Evolutionary conservation across 2,797 vertebrate species (phyloP).

Genomic region (Oreortyx pictus): DNA sequence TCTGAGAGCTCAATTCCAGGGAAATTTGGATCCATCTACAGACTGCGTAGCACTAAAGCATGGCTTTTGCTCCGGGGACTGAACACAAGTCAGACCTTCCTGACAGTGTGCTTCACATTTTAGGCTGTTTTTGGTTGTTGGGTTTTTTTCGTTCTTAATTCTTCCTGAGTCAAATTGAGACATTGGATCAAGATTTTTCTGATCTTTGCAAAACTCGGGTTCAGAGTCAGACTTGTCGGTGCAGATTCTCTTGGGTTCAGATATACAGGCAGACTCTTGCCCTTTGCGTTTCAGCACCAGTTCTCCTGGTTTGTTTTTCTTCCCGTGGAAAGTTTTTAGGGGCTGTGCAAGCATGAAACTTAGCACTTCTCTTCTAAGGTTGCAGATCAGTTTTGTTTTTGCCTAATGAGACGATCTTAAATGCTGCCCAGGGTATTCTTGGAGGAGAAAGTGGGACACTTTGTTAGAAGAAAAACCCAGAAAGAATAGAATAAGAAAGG

Average conservation of each 20-base stretch:
- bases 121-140: background rate
- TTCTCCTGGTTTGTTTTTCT: background rate
- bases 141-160: background rate
- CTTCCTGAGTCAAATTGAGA: background rate
- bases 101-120: background rate
- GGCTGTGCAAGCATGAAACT: background rate
- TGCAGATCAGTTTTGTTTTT: constrained; percentile 27
- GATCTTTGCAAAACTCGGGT: background rate
- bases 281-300: background rate
- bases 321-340: background rate
- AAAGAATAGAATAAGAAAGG: constrained; percentile 14
- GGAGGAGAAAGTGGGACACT: constrained; percentile 35
- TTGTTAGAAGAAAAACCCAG: background rate
- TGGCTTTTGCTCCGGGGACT: background rate
- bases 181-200: background rate
- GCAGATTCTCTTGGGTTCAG: background rate
- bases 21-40: background rate
- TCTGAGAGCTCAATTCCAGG: background rate
- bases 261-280: background rate
- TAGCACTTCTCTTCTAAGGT: background rate
- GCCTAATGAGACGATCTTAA: background rate
- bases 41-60: background rate
- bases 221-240: background rate
- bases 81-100: background rate
- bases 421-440: background rate